Evolutionary conservation across 1,140 invertebrate species (phyloP), one percentile per base, ranked within the genome.

Genomic region (Aphis craccivora): DNA sequence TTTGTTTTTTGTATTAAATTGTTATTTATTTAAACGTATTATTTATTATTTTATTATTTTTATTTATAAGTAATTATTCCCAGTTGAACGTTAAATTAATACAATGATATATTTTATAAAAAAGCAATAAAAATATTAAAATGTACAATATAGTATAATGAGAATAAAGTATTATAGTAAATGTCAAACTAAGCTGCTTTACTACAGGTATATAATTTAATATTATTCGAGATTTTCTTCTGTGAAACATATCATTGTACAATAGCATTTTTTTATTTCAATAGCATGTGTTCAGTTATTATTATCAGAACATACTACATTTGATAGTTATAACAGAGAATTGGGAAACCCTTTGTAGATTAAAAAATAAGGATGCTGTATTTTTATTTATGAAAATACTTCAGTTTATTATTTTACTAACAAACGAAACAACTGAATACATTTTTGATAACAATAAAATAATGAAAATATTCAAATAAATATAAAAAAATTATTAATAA

Each of bases 111-210:
- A 55, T 55, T 55, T 55, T 9, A 9, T 55, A 25, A 25, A 25
- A 25, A 55, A 55, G 48, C 18, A 55, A 55, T 55, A 55, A 55
- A 55, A 55, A 25, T 25, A 55, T 22, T 55, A 55, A 9, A 9
- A 55, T 25, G 23, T 9, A 9, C 9, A 8, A 55, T 55, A 55
- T 55, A 55, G 14, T 60, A 67, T 67, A 67, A 67, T 67, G 30
- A 67, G 30, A n/a, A n/a, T 67, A 67, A 67, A 67, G 60, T 67
- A 67, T n/a, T 67, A 67, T 67, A 67, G 60, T 67, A n/a, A n/a
- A n/a, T 67, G 30, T 60, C 60, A 67, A 67, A n/a, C 9, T 67
- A 67, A 67, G 60, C 60, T 67, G 4, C 60, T 67, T 67, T 30
- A 67, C 60, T 30, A n/a, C 11, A 67, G 30, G 11, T n/a, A 67